Evolutionary conservation across 2,113 vertebrate species (phyloP), one percentile per base, ranked within the genome.

Genomic region (Pelobates fuscus): DNA sequence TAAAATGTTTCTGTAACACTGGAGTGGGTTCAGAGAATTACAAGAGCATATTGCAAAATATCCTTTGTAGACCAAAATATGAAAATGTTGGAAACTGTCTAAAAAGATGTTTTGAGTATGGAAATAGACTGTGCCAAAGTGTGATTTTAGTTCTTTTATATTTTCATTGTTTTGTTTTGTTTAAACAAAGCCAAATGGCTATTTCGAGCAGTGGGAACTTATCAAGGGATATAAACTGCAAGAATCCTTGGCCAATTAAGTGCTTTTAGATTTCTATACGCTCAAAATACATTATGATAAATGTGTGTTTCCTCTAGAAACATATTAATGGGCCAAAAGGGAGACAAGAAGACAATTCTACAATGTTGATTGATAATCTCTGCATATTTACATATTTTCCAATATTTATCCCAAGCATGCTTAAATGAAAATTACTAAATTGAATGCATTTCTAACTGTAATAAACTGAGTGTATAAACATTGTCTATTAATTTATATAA

Each of bases 1-100:
- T 66, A 44, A 30, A 46, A 44, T 66, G 58, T 66, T 75, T 74
- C 46, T 57, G 61, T 60, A 74, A 74, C 71, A 74, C 43, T 72
- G 60, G 27, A 72, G 62, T 54, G 64, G 59, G 44, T 63, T 63
- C 30, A 65, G 46, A 52, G 41, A 62, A 30, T 62, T 60, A 43
- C 26, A 71, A 41, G 58, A 71, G 26, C 59, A 63, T 72, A 72
- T 72, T 63, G 27, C 44, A 52, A 27, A 72, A 63, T 32, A 29
- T 46, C 15, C 18, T 63, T 18, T 63, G 37, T 72, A 32, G 30
- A 63, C 26, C 27, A 54, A 46, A 37, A 17, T 27, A 43, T 74
- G 20, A 64, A 20, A 41, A 54, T 73, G 71, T 41, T 63, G 59
- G 60, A 64, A 55, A 41, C 49, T 32, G 5, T 62, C 70, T 46